A percentile compares a stretch with the other conserved stretches of the same genome.
phyloP scores from a whole-genome alignment of 2,797 vertebrate genomes.

The Xenops minutus region DNA sequence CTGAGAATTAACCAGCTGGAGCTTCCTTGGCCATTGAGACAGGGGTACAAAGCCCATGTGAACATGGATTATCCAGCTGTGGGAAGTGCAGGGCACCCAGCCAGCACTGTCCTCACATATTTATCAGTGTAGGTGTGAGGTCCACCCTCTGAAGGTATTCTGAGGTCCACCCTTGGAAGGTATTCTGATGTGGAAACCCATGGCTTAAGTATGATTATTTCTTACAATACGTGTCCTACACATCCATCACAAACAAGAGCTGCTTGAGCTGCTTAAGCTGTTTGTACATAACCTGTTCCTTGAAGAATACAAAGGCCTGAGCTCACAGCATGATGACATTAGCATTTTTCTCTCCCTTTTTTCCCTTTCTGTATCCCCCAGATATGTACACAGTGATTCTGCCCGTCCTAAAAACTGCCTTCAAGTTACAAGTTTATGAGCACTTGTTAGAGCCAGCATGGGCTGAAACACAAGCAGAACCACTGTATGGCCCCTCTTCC shows the following conservation, averaged over 20 bases:
- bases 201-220: background rate
- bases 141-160: background rate
- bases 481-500: background rate
- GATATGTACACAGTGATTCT: rapidly evolving
- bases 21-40: background rate
- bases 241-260: background rate
- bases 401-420: background rate
- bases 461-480: background rate
- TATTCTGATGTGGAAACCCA: background rate
- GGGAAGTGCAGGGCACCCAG: background rate
- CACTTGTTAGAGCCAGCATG: background rate
- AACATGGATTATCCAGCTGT: background rate
- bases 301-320: background rate
- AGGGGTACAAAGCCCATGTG: background rate
- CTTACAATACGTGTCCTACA: background rate
- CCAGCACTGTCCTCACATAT: background rate
- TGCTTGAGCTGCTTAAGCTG: background rate
- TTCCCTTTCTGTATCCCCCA: background rate
- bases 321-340: background rate
- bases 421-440: background rate
- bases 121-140: background rate
- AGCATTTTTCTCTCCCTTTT: background rate
- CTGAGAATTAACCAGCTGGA: background rate
- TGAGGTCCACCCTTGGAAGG: background rate
- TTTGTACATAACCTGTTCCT: background rate